phyloP scores from a whole-genome alignment of 1,140 invertebrate species.

The Ectropis grisescens region DNA sequence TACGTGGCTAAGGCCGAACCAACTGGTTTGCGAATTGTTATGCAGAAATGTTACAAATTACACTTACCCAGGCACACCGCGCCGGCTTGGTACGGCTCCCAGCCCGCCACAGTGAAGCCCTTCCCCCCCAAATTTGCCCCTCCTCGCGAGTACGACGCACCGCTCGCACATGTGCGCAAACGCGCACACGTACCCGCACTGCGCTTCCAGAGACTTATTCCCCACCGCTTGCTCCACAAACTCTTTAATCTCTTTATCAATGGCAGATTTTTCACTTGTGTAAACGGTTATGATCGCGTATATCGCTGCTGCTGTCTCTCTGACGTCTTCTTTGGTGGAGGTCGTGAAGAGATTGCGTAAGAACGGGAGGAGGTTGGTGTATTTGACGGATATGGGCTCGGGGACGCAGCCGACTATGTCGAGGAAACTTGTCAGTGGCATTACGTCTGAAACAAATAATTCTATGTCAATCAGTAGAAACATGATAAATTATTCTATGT shows the following conservation, averaged over 20 bases:
- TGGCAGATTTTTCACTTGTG: constrained; percentile 59
- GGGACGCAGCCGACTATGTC: constrained; percentile 81
- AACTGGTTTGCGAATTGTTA: too few relatives aligned
- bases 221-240: constrained; percentile 65
- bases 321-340: constrained; percentile 81
- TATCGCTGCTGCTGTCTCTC: constrained; percentile 77
- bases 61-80: constrained; percentile 72
- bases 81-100: constrained; percentile 70
- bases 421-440: constrained; percentile 78
- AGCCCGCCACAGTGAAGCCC: constrained; percentile 53
- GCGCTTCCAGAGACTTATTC: constrained; percentile 76
- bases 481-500: too few relatives aligned
- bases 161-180: constrained; percentile 78
- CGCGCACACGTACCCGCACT: constrained; percentile 80
- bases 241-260: constrained; percentile 71
- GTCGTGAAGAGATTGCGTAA: constrained; percentile 73
- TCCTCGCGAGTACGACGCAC: constrained; percentile 68
- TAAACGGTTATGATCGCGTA: constrained; percentile 77
- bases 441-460: constrained; percentile 60
- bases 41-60: too few relatives aligned
- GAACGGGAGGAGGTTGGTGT: constrained; percentile 74
- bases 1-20: too few relatives aligned
- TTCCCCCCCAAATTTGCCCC: constrained; percentile 51
- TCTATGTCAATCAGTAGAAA: too few relatives aligned
- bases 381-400: constrained; percentile 71